Evolutionary conservation across 2,888 invertebrate species (phyloP), one percentile per base, ranked within the genome.

Genomic region (Dasypogon diadema): DNA sequence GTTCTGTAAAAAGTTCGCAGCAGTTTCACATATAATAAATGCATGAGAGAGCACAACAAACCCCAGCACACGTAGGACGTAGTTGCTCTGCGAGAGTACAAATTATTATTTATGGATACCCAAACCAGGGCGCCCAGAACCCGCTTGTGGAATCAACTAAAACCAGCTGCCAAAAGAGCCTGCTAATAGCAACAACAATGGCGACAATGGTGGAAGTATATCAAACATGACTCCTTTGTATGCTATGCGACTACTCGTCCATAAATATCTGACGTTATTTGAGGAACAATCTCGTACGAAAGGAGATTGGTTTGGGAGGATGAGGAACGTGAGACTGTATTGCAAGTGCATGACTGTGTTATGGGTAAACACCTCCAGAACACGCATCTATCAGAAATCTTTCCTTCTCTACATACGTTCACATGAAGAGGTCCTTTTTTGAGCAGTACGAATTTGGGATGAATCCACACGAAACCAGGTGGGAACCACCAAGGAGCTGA

Each of bases 21-120:
- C 30, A 70, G 70, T 70, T n/a, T 70, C 70, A 70, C 70, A 70
- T 54, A 70, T 70, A 70, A 70, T 70, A 70, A 70, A 70, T 70
- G 70, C 70, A 70, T 70, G 70, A 70, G 70, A 22, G 70, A 70
- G 18, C 70, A 70, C 70, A 70, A 70, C 54, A 54, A 70, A 70
- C 70, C 37, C 70, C 30, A 54, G 30, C 70, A 54, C 70, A 70
- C 70, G 70, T 70, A 70, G 51, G 24, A 65, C 46, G 48, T 46
- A 65, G 70, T 70, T 70, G 51, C 30, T 70, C 54, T 70, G 51
- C 70, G 54, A 70, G 54, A 54, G 54, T 54, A 70, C 70, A 70
- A 70, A 70, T 70, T 70, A 70, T 70, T 70, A 70, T 70, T 70
- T 70, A 70, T 70, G 70, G 70, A 54, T 51, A 51, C 16, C 42